Conservation (phyloP, 2,797 vertebrate genomes). For the Lates japonicus region DNA sequence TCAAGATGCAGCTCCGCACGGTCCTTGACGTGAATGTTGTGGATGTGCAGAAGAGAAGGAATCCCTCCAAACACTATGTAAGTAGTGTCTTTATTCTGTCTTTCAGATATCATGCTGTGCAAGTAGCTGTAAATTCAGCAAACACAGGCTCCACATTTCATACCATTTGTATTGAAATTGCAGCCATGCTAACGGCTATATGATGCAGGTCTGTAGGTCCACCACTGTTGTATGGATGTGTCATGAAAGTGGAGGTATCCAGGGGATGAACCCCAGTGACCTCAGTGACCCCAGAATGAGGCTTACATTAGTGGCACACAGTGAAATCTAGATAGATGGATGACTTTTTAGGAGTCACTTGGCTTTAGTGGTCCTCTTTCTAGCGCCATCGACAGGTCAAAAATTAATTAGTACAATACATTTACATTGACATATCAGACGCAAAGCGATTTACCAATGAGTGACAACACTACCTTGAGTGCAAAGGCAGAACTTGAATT, state of each 20-base stretch:
- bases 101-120: background rate
- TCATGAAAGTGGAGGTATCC: background rate
- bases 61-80: slow-evolving; percentile 95
- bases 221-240: background rate
- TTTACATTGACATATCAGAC: too few relatives aligned
- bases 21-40: slow-evolving; percentile 92
- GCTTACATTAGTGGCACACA: background rate
- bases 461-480: too few relatives aligned
- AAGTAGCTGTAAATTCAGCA: background rate
- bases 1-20: slow-evolving; percentile 90
- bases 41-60: slow-evolving; percentile 95
- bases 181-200: background rate
- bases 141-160: background rate
- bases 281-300: background rate
- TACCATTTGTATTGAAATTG: background rate
- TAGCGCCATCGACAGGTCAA: too few relatives aligned
- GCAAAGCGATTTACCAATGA: too few relatives aligned
- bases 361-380: too few relatives aligned
- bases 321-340: background rate
- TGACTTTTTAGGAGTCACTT: background rate
- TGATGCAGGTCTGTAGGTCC: background rate
- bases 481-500: too few relatives aligned
- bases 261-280: background rate
- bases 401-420: too few relatives aligned
- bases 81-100: slow-evolving; percentile 73